phyloP scores from a whole-genome alignment of 2,888 invertebrate species.

The Ectemnius lituratus region DNA sequence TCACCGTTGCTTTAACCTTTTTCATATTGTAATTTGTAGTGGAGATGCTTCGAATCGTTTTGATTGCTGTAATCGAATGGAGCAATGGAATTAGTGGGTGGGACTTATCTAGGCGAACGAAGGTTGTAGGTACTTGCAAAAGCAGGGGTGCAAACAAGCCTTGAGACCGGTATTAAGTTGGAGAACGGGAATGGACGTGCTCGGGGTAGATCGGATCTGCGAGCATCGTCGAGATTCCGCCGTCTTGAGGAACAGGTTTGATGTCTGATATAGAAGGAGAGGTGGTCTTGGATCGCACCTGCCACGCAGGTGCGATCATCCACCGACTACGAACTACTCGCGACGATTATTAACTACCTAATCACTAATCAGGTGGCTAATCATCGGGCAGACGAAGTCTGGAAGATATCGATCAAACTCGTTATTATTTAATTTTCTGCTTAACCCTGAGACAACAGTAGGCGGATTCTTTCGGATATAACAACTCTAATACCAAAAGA shows the following conservation, averaged over 20 bases:
- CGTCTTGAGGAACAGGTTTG: constrained; percentile 47
- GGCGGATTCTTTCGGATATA: no score
- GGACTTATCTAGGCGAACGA: no score
- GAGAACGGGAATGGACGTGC: background rate
- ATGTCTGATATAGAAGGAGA: constrained; percentile 33
- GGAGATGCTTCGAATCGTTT: background rate
- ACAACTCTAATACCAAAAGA: no score
- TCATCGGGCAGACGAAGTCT: constrained; percentile 27
- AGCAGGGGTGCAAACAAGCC: constrained; percentile 17
- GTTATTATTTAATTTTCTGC: constrained; percentile 30
- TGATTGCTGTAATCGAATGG: background rate
- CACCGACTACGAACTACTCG: constrained; percentile 40
- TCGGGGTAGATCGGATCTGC: constrained; percentile 26
- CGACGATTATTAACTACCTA: constrained; percentile 63
- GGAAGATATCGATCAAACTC: background rate
- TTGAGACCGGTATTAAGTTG: constrained; percentile 13
- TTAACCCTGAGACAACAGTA: background rate
- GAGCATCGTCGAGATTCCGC: constrained; percentile 36
- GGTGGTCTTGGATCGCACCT: constrained; percentile 51
- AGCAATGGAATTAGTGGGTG: background rate
- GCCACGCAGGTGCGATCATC: constrained; percentile 50
- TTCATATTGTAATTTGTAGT: background rate
- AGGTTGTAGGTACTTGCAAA: background rate
- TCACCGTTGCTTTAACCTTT: no score
- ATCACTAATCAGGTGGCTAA: constrained; percentile 53